These are phyloP conservation scores for Altica lythri DNA, from an alignment of 2,888 invertebrate species.

Conservation along the genomic window DNA sequence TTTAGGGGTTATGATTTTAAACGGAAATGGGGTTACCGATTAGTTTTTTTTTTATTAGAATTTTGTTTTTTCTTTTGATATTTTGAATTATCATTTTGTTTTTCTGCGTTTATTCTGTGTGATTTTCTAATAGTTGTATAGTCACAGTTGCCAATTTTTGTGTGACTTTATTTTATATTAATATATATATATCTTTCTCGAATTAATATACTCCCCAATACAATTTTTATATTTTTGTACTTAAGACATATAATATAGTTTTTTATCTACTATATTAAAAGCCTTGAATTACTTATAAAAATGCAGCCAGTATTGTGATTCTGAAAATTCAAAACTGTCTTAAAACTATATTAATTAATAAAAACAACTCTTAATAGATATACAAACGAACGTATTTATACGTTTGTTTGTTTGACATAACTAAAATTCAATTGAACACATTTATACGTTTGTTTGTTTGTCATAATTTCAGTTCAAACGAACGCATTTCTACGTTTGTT, in stretches of 20 bases:
- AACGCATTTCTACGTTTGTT: too few species aligned
- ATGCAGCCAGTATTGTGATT: constrained; percentile 16
- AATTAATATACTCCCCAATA: neutral
- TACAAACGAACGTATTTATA: too few species aligned
- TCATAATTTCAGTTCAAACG: too few species aligned
- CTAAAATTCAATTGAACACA: too few species aligned
- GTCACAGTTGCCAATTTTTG: neutral
- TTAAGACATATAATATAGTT: constrained; percentile 28
- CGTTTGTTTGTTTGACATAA: too few species aligned
- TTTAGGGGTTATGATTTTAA: too few species aligned
- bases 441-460: too few species aligned
- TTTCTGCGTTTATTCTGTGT: neutral
- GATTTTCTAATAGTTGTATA: too few species aligned
- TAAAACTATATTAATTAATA: neutral
- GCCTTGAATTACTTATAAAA: constrained; percentile 17
- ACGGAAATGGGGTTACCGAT: too few species aligned
- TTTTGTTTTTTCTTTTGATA: neutral
- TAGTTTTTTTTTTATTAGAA: neutral
- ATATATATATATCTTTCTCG: too few species aligned
- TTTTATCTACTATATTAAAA: constrained; percentile 23
- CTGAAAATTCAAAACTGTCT: neutral
- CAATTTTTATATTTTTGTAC: constrained; percentile 34
- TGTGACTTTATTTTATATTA: too few species aligned
- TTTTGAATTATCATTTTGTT: neutral
- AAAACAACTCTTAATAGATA: neutral